These are phyloP conservation scores for Semicossyphus pulcher DNA, from an alignment of 2,113 vertebrate genomes.

Conservation along the genomic window DNA sequence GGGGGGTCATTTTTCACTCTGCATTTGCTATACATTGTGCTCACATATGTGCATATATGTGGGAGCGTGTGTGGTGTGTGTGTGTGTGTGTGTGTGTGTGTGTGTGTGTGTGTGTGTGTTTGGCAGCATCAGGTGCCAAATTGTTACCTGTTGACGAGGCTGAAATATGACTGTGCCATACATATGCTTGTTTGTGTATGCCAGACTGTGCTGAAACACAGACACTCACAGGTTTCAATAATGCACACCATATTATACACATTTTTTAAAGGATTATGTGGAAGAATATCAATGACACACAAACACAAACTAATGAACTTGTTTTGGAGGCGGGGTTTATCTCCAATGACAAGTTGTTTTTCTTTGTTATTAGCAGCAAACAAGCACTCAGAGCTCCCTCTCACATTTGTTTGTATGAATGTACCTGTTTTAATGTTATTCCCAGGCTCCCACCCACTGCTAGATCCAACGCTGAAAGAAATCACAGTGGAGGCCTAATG, in stretches of 20 bases:
- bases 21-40: neutral
- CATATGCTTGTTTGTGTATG: constrained; percentile 1
- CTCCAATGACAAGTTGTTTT: constrained; percentile 9
- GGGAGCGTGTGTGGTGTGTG: neutral
- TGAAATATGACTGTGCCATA: too few species aligned
- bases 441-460: constrained; percentile 38
- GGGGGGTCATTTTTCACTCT: constrained; percentile 36
- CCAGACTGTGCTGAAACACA: neutral
- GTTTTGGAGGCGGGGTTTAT: neutral
- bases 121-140: constrained; percentile 15
- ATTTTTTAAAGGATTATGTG: neutral
- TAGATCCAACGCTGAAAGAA: constrained; percentile 16
- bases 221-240: neutral
- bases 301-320: neutral
- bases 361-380: constrained; percentile 29
- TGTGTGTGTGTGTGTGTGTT: constrained; percentile 5
- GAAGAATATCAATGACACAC: too few species aligned
- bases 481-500: constrained; percentile 46
- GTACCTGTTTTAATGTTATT: constrained; percentile 44
- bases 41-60: neutral
- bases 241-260: neutral
- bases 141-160: too few species aligned
- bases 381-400: neutral
- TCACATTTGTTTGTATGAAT: constrained; percentile 20
- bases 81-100: neutral